Evolutionary conservation across 2,888 invertebrate genomes (phyloP), one percentile per base, ranked within the genome.

Genomic region (Melieria omissa): DNA sequence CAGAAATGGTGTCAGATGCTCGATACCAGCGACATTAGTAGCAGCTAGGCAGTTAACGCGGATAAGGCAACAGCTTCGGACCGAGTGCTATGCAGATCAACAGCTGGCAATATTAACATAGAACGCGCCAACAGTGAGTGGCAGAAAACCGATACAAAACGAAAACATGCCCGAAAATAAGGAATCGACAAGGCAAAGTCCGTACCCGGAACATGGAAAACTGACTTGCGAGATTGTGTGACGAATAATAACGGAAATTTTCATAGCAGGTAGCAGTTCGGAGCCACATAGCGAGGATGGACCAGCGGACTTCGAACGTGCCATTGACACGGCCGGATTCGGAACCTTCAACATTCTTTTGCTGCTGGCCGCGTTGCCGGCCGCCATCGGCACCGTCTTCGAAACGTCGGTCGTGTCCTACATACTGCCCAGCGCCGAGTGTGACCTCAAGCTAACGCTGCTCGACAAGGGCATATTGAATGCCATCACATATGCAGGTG

Each of bases 391-490:
- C 12, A 89, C 91, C 3, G 89, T 92, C 44, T 92, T 92, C 74
- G 93, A 93, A 80, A 91, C 93, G 71, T 91, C 93, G 62, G 90
- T 92, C 0, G 89, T 91, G 77, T 92, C 93, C 0, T 94, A 91
- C 81, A 90, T 93, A 78, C 89, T 94, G 81, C 93, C 93, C 0
- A 90, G 91, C 55, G 93, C 93, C 0, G 91, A 93, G 84, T 94
- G 94, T 80, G 92, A 93, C 80, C 89, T 94, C 79, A 85, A 90
- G 45, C 88, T 94, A 47, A 89, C 90, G 4, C 86, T 92, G 16
- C 81, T 92, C 44, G 90, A 93, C 65, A 93, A 94, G 88, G 94
- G 94, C 5, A 87, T 91, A 0, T 86, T 94, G 3, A 91, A 92
- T 74, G 91, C 92, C 0, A 89, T 92, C 72, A 91, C 92, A 8